A percentile compares a stretch with the other conserved stretches of the same genome.
Conservation (phyloP, 2,113 vertebrate species). For the Cyanistes caeruleus region DNA sequence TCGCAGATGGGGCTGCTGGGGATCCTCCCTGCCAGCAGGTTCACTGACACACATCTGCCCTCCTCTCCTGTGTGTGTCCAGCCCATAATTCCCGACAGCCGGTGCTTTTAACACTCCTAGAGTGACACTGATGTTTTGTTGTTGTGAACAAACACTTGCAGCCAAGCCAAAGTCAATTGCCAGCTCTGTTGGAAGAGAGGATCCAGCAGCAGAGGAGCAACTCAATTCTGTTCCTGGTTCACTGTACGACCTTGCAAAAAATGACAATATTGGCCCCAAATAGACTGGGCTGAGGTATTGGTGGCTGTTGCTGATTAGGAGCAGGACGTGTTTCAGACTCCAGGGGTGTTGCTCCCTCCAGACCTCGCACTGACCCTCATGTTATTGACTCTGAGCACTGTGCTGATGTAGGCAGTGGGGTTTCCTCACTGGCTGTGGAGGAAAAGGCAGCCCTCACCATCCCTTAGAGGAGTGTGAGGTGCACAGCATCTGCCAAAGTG, state of each 20-base stretch:
- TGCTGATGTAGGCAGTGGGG: neutral
- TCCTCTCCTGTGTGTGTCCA: neutral
- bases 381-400: neutral
- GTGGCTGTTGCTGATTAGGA: conserved; percentile 30
- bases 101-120: neutral
- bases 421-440: neutral
- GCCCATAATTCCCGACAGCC: neutral
- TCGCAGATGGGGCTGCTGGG: neutral
- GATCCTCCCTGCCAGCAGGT: neutral
- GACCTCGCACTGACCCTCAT: neutral
- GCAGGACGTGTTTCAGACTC: neutral
- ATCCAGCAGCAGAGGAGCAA: neutral
- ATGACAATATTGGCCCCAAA: neutral
- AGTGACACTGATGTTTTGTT: neutral
- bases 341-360: neutral
- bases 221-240: neutral
- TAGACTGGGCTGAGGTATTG: neutral
- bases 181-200: neutral
- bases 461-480: neutral
- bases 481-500: neutral
- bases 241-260: neutral
- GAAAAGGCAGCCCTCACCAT: neutral
- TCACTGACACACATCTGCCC: neutral
- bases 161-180: neutral
- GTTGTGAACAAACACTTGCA: neutral